Evolutionary conservation across 2,797 vertebrate species (phyloP), one percentile per base, ranked within the genome.

Genomic region (Oreonectes daqikongensis): DNA sequence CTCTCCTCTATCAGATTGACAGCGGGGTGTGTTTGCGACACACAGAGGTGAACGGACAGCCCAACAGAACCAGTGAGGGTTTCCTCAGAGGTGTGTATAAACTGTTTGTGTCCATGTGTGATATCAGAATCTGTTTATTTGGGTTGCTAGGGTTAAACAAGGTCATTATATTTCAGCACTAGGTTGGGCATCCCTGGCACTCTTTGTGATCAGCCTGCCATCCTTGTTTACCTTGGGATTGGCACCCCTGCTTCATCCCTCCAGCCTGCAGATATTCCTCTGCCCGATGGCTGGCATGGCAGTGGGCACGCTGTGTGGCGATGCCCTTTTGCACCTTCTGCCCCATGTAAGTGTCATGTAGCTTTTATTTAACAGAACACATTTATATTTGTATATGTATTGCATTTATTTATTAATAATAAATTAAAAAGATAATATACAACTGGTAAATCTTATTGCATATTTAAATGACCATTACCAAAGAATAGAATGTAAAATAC

Each of bases 1-100:
- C 94, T 0, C 88, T 95, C 82, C 92, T 95, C 18, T 94, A 94
- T 72, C 94, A 95, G 90, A 95, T 95, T 9, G 94, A 95, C 84
- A 95, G 93, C 66, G 87, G 94, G 0, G 94, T 95, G 80, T 95
- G 94, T 87, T 90, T 94, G 77, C 88, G 82, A 44, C 93, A 93
- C 82, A 68, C 80, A 4, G 89, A 91, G 0, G 83, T 87, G 9
- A 48, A 81, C 3, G 78, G 69, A 50, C 15, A 64, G 9, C 12
- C 38, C 32, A 35, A 14, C 22, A 52, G 74, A 69, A 63, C 60
- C 6, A 66, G 61, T 11, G 74, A 81, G 73, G 64, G 78, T 26
- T 85, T 90, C 63, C 79, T 88, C 5, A 83, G 72, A 84, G 88
- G 52, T 55, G 65, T 22, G 44, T 48, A 68, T 52, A 18, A 44